Conservation (phyloP, 1,140 invertebrate genomes). For the Sycophila sp. region DNA sequence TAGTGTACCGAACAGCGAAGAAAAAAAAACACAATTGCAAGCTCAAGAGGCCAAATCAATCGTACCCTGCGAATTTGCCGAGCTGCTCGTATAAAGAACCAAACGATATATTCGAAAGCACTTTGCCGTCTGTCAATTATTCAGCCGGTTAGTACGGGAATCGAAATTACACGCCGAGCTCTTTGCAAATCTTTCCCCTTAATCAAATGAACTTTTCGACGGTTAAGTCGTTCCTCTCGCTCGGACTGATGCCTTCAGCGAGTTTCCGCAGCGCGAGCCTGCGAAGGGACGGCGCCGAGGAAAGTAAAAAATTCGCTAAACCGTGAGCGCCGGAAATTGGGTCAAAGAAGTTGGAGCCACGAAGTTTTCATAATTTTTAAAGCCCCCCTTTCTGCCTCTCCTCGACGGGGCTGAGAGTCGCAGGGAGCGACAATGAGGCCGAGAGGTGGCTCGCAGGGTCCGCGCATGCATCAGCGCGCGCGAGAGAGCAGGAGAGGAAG, state of each 20-base stretch:
- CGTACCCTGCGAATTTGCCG: too few species aligned
- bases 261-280: too few species aligned
- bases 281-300: too few species aligned
- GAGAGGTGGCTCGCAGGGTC: not conserved
- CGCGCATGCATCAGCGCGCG: not conserved
- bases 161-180: not conserved
- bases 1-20: too few species aligned
- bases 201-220: constrained; percentile 1
- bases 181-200: not conserved
- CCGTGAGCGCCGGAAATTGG: not conserved
- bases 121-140: not conserved
- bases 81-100: too few species aligned
- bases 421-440: not conserved
- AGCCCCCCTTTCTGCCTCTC: not conserved
- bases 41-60: too few species aligned
- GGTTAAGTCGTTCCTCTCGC: too few species aligned
- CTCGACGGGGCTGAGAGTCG: not conserved
- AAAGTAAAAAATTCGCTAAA: constrained; percentile 11
- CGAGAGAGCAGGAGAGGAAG: not conserved
- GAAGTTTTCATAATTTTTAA: constrained; percentile 21
- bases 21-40: too few species aligned
- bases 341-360: constrained; percentile 2
- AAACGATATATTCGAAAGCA: not conserved
- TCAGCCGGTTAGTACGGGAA: not conserved
- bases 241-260: too few species aligned